Conservation (phyloP, 30 jellyfish, hydroid and myxozoan species). For the Aurelia aurita complex sp. Pacific region DNA sequence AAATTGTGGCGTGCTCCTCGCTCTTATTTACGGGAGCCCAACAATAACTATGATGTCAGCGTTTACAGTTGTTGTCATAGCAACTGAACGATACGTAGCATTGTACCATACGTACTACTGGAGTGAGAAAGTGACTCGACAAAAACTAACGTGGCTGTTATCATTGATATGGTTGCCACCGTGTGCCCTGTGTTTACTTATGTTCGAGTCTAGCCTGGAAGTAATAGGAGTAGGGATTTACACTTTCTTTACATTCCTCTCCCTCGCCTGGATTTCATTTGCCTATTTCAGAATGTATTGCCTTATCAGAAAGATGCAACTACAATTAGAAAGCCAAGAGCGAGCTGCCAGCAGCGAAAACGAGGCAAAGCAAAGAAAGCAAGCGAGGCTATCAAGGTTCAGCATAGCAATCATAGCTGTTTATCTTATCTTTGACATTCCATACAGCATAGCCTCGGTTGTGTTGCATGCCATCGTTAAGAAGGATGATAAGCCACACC, state of each 20-base stretch:
- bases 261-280: slow-evolving; percentile 31
- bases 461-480: slow-evolving; percentile 12
- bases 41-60: slow-evolving; percentile 50
- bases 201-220: slow-evolving; percentile 27
- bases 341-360: slow-evolving; percentile 9
- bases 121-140: slow-evolving; percentile 33
- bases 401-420: slow-evolving; percentile 25
- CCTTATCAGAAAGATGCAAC: slow-evolving; percentile 39
- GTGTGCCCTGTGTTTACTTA: slow-evolving; percentile 7
- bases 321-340: slow-evolving; percentile 7
- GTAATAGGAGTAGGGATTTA: slow-evolving; percentile 16
- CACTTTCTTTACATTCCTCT: slow-evolving; percentile 15
- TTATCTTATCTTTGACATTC: slow-evolving; percentile 30
- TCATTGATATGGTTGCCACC: slow-evolving; percentile 47
- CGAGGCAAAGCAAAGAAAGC: slow-evolving; percentile 30
- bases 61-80: slow-evolving; percentile 33
- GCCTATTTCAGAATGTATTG: slow-evolving; percentile 37
- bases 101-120: slow-evolving; percentile 51
- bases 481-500: not conserved
- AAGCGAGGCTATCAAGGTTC: slow-evolving; percentile 50
- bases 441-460: slow-evolving; percentile 35
- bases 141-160: slow-evolving; percentile 25
- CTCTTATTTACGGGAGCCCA: slow-evolving; percentile 13
- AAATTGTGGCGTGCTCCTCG: slow-evolving; percentile 18
- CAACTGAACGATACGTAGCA: slow-evolving; percentile 59